These are phyloP conservation scores for Egretta garzetta DNA, from an alignment of 2,113 vertebrate genomes.

Conservation along the genomic window DNA sequence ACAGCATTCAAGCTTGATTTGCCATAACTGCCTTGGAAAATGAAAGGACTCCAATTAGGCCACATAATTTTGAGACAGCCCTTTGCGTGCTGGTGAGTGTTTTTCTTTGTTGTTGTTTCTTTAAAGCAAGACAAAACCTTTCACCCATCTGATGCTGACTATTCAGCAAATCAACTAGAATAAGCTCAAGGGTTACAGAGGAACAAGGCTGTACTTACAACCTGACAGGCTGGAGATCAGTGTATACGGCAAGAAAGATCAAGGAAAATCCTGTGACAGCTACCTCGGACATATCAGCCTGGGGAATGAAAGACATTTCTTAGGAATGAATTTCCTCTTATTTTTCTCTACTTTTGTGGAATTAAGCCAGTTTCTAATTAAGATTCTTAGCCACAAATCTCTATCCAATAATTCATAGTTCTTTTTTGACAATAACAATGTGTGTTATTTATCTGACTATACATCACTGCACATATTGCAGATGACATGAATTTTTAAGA, in stretches of 20 bases:
- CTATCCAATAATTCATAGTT: neutral
- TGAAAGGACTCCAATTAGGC: neutral
- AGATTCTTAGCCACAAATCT: neutral
- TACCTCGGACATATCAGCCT: neutral
- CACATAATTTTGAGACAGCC: neutral
- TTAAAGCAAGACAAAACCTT: slow-evolving; percentile 31
- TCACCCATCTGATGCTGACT: neutral
- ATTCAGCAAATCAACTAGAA: neutral
- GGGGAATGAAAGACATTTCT: neutral
- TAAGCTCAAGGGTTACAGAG: neutral
- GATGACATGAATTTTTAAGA: neutral
- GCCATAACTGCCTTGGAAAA: neutral
- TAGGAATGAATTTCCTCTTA: neutral
- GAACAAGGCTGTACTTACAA: neutral
- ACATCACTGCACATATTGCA: neutral
- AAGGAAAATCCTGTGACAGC: neutral
- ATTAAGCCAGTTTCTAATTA: neutral
- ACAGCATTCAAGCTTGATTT: neutral
- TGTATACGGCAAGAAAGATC: neutral
- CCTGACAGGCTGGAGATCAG: neutral
- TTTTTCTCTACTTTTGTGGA: neutral
- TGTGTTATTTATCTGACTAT: neutral
- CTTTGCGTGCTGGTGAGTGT: neutral
- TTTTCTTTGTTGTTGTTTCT: neutral
- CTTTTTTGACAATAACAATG: neutral